Percentiles rank a stretch among this genome's conserved stretches.
Evolutionary conservation across 2,797 vertebrate species (phyloP).

Genomic region (Macrochelys suwanniensis): DNA sequence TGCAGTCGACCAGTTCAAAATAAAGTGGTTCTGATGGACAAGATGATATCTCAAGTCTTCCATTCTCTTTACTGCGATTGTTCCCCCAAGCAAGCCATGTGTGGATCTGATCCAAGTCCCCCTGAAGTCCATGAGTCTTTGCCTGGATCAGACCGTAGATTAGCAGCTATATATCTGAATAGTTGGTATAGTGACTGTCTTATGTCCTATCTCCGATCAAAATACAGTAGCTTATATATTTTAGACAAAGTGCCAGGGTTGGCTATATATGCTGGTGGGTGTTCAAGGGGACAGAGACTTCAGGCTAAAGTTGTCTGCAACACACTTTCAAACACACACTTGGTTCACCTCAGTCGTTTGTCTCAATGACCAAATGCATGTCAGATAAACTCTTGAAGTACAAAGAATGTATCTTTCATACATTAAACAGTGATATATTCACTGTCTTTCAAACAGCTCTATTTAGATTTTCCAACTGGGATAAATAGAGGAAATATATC

Average conservation of each 20-base stretch:
- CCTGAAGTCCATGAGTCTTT: rapidly evolving
- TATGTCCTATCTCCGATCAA: background rate
- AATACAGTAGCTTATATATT: background rate
- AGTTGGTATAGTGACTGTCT: background rate
- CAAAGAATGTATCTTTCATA: constrained; percentile 24
- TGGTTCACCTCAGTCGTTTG: constrained; percentile 17
- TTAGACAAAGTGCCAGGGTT: background rate
- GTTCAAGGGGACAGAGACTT: background rate
- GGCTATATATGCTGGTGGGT: background rate
- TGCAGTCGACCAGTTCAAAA: background rate
- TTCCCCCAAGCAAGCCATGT: background rate
- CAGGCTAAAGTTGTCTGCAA: constrained; percentile 9
- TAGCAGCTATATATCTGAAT: background rate
- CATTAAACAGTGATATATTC: constrained; percentile 21
- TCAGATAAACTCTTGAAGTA: constrained; percentile 25
- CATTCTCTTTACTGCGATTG: background rate
- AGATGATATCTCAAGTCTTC: background rate
- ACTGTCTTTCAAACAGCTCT: constrained; percentile 30
- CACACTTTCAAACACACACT: constrained; percentile 53
- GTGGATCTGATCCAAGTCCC: background rate
- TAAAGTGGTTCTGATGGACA: background rate
- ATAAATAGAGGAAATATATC: constrained; percentile 58
- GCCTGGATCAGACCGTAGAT: background rate
- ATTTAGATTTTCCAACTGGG: constrained; percentile 55
- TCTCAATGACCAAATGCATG: background rate